Percentiles rank a stretch among this genome's conserved stretches.
These are phyloP conservation scores for Neogale vison DNA, from an alignment of 2,113 vertebrate species.

Conservation along the genomic window DNA sequence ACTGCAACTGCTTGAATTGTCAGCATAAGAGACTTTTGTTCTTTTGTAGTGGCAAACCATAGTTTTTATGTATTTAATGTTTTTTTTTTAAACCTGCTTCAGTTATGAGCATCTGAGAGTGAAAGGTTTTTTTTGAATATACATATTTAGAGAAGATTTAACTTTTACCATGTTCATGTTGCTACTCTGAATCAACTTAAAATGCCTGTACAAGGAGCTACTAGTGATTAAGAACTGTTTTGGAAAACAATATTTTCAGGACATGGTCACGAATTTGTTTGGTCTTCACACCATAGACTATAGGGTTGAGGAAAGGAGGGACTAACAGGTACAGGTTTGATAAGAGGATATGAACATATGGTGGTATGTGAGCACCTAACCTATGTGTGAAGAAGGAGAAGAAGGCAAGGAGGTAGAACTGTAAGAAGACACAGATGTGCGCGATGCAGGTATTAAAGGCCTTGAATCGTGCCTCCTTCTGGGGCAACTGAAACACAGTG, in stretches of 20 bases:
- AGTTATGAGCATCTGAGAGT: not conserved
- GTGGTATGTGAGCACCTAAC: conserved; percentile 51
- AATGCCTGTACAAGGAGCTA: not conserved
- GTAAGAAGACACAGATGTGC: too few relatives aligned
- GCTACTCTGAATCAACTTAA: not conserved
- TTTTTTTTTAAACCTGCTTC: not conserved
- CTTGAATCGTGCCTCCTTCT: too few relatives aligned
- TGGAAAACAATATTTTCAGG: not conserved
- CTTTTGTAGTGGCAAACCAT: not conserved
- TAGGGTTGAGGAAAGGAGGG: conserved; percentile 69
- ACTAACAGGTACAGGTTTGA: conserved; percentile 62
- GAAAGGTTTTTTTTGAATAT: not conserved
- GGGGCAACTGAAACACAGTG: too few relatives aligned
- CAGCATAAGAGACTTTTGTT: not conserved
- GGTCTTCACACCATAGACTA: conserved; percentile 68
- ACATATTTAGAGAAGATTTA: not conserved
- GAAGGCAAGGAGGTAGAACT: too few relatives aligned
- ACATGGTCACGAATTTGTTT: conserved; percentile 57
- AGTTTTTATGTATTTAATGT: not conserved
- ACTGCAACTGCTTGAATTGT: not conserved
- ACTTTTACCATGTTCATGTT: not conserved
- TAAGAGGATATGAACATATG: conserved; percentile 59
- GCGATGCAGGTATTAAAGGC: too few relatives aligned
- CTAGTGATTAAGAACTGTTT: not conserved
- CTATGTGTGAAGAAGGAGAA: too few relatives aligned